Conservation (phyloP, 2,797 vertebrate species). For the Euphonia xanthogaster region DNA sequence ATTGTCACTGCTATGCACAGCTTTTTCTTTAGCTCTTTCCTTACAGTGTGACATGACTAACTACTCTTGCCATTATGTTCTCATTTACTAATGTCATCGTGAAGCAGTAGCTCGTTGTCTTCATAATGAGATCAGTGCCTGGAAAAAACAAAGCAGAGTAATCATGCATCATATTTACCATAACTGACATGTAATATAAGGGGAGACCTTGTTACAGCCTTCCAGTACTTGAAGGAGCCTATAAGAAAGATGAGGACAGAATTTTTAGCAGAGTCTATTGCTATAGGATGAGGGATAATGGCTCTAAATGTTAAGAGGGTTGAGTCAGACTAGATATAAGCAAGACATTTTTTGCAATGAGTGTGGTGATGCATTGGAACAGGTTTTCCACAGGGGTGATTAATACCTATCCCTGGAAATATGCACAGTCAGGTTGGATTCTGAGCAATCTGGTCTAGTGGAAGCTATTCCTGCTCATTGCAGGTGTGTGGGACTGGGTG, state of each 20-base stretch:
- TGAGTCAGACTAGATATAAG: neutral
- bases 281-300: neutral
- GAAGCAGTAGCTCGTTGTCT: constrained; percentile 42
- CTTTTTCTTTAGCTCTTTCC: neutral
- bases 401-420: neutral
- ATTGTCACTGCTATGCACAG: neutral
- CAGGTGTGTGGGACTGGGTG: neutral
- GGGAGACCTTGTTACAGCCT: neutral
- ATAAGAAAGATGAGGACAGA: neutral
- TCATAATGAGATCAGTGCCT: constrained; percentile 47
- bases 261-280: neutral
- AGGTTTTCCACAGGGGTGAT: neutral
- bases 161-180: constrained; percentile 38
- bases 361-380: neutral
- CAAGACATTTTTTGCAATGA: accelerated
- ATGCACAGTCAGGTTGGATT: neutral
- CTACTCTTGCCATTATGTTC: constrained; percentile 43
- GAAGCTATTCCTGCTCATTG: neutral
- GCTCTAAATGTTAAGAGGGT: neutral
- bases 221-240: neutral
- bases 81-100: constrained; percentile 55
- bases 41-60: constrained; percentile 46
- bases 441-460: neutral
- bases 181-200: neutral
- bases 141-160: constrained; percentile 39